These are phyloP conservation scores for Polyommatus iphigenia DNA, from an alignment of 2,888 invertebrate species.

Conservation along the genomic window DNA sequence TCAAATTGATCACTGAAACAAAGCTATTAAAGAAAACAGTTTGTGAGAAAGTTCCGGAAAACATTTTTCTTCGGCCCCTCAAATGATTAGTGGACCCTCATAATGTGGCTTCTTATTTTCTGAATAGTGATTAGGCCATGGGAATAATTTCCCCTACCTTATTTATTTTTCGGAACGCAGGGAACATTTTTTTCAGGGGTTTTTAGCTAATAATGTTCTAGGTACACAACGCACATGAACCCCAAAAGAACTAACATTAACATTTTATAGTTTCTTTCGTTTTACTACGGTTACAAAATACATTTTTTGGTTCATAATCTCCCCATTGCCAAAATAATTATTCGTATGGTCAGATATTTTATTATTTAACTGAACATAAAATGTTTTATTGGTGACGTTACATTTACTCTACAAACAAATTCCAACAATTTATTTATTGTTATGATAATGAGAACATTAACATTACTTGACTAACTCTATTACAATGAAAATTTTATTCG, in stretches of 20 bases:
- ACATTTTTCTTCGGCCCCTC: slow-evolving; percentile 22
- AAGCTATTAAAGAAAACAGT: slow-evolving; percentile 21
- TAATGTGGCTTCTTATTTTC: slow-evolving; percentile 28
- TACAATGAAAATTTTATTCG: slow-evolving; percentile 14
- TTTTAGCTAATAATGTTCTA: background rate
- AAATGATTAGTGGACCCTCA: slow-evolving; percentile 25
- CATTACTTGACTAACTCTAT: background rate
- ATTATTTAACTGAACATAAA: background rate
- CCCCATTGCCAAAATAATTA: background rate
- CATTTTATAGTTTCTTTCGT: too few relatives aligned
- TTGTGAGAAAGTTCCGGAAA: slow-evolving; percentile 23
- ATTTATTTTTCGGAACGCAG: background rate
- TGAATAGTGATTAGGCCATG: slow-evolving; percentile 8
- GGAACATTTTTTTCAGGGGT: background rate
- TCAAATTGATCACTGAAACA: background rate
- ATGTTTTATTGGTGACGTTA: background rate
- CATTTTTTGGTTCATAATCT: too few relatives aligned
- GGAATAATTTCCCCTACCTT: background rate
- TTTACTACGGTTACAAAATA: too few relatives aligned
- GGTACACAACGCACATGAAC: too few relatives aligned
- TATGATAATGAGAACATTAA: slow-evolving; percentile 1
- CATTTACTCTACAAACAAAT: background rate
- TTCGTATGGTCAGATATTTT: background rate
- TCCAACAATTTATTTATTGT: background rate
- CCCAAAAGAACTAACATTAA: too few relatives aligned